Percentiles rank a stretch among this genome's conserved stretches.
Evolutionary conservation across 2,797 vertebrate genomes (phyloP).

Genomic region (Erpetoichthys calabaricus): DNA sequence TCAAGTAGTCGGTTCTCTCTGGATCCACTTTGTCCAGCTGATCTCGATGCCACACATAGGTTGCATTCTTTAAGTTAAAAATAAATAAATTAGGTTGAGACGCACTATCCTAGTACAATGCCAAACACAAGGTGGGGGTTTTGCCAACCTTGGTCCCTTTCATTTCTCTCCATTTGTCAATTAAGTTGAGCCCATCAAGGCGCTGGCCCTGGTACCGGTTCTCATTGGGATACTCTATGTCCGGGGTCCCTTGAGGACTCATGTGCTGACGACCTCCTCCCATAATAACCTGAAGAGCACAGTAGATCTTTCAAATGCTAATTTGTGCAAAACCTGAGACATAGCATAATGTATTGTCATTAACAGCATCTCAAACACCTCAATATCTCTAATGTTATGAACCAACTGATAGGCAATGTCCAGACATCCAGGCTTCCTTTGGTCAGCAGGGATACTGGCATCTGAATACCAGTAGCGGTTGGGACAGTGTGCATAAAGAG

Average conservation of each 20-base stretch:
- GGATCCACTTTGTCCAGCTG: not conserved
- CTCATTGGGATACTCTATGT: not conserved
- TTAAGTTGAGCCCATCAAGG: constrained; percentile 10
- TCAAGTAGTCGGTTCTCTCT: constrained; percentile 2
- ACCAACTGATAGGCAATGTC: constrained; percentile 5
- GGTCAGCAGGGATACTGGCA: not conserved
- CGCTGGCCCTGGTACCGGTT: not conserved
- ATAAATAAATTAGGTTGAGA: too few relatives aligned
- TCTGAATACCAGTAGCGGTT: constrained; percentile 6
- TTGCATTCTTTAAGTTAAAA: constrained; percentile 4
- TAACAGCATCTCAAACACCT: not conserved
- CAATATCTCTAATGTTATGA: constrained; percentile 5
- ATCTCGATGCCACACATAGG: constrained; percentile 1
- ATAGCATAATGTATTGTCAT: too few relatives aligned
- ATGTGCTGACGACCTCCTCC: constrained; percentile 8
- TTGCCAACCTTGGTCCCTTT: constrained; percentile 1
- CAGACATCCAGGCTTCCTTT: constrained; percentile 2
- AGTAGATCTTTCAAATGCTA: too few relatives aligned
- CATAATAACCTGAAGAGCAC: constrained; percentile 7
- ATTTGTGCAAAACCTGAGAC: too few relatives aligned
- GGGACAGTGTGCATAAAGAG: not conserved
- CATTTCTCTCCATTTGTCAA: constrained; percentile 7
- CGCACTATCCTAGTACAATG: too few relatives aligned
- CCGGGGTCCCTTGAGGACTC: constrained; percentile 1
- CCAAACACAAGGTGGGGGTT: not conserved